Evolutionary conservation across 2,797 vertebrate genomes (phyloP), one percentile per base, ranked within the genome.

Genomic region (Sebastes itinus): DNA sequence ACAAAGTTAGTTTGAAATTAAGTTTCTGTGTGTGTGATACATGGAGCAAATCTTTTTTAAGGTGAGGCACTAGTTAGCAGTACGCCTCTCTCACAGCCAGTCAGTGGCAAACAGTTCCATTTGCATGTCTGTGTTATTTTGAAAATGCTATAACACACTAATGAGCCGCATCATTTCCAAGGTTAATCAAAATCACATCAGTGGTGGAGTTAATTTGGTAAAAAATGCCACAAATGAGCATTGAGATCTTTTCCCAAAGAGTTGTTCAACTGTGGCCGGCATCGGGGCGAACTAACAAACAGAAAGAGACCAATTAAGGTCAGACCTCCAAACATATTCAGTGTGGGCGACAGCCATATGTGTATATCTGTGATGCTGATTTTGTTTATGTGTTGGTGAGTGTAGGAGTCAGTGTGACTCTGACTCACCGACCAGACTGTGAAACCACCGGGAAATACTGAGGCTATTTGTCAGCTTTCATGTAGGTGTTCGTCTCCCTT

Each of bases 351-450:
- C 61, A 32, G 68, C 60, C 75, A 62, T 80, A 78, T 88, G 80
- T 86, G 75, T 80, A 22, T 30, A 63, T 77, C 25, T 80, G 72
- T 79, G 72, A 73, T 81, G 78, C 69, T 69, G 65, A 66, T 83
- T 76, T 76, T 82, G 84, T 85, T 81, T 70, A 52, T 69, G 71
- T 77, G 88, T 56, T 68, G 77, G 60, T 27, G 28, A 77, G 81
- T 61, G 79, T 84, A 73, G 81, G 80, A 72, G 83, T 86, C 30
- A 23, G 67, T 70, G 67, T 78, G 80, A 63, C 67, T 75, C 63
- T 84, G 81, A 87, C 27, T 92, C 87, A 87, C 23, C 8, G 23
- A 76, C 18, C 74, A 77, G 67, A 77, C 56, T 13, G 71, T 81
- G 80, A 59, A 72, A 78, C 68, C 77, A 65, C 46, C 4, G 3